Percentiles rank a stretch among this genome's conserved stretches.
phyloP scores from a whole-genome alignment of 2,888 invertebrate genomes.

The Tenodera sinensis region DNA sequence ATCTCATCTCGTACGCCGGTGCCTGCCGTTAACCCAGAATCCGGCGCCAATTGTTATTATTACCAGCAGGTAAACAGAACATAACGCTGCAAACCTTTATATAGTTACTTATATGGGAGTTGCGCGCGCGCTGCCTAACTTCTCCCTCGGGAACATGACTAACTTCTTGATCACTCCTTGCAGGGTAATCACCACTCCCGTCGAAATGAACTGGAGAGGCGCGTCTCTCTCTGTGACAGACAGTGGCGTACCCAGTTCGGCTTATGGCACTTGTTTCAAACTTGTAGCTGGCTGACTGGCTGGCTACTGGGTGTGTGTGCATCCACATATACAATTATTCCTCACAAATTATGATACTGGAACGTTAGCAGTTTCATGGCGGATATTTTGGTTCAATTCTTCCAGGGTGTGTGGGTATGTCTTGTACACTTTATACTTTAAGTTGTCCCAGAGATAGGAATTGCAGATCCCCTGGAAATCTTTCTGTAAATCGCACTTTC shows the following conservation, averaged over 20 bases:
- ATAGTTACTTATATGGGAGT: neutral
- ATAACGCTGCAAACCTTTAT: neutral
- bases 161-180: slow-evolving; percentile 28
- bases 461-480: no score
- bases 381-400: no score
- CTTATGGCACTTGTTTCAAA: no score
- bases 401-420: no score
- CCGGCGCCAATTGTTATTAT: slow-evolving; percentile 9
- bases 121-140: neutral
- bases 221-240: slow-evolving; percentile 1
- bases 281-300: no score
- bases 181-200: slow-evolving; percentile 28
- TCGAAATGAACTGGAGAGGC: slow-evolving; percentile 20
- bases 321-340: no score
- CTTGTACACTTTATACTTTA: no score
- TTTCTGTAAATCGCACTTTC: no score
- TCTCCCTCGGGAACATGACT: slow-evolving; percentile 16
- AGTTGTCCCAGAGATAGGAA: no score
- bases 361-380: no score
- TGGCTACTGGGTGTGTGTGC: no score
- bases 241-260: neutral
- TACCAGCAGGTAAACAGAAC: slow-evolving; percentile 8
- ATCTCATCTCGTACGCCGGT: neutral
- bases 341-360: no score
- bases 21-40: slow-evolving; percentile 16